A percentile compares a stretch with the other conserved stretches of the same genome.
These are phyloP conservation scores for Flexamia atlantica DNA, from an alignment of 2,888 invertebrate genomes.

Conservation along the genomic window DNA sequence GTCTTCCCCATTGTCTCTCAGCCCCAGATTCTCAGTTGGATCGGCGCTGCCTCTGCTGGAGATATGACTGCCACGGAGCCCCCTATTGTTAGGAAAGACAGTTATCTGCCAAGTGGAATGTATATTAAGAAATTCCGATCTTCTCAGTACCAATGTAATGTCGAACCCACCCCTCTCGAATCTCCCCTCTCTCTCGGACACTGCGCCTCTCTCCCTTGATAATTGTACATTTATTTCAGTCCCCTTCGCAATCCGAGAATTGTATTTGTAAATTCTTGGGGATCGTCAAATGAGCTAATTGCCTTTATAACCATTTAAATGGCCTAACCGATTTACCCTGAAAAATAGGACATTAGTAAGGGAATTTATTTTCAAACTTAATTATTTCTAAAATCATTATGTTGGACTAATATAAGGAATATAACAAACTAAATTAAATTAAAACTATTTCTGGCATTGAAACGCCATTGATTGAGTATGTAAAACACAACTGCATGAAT, in stretches of 20 bases:
- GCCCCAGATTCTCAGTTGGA: neutral
- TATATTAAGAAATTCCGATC: constrained; percentile 51
- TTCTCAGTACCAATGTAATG: constrained; percentile 39
- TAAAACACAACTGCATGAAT: no score
- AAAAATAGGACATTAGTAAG: no score
- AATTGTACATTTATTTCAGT: constrained; percentile 1
- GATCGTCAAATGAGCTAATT: no score
- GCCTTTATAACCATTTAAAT: no score
- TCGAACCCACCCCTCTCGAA: neutral
- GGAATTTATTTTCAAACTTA: no score
- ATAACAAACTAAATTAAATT: no score
- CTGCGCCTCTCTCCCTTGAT: neutral
- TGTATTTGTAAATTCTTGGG: no score
- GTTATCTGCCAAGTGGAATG: constrained; percentile 22
- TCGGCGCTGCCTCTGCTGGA: neutral
- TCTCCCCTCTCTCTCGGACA: neutral
- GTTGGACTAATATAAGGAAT: no score
- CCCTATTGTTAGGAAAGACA: constrained; percentile 30
- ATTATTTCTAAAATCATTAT: no score
- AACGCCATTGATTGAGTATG: no score
- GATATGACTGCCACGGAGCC: constrained; percentile 14
- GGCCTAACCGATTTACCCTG: no score
- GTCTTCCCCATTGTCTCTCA: neutral
- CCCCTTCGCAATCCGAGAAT: neutral
- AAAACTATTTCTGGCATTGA: no score